Percentiles rank a stretch among this genome's conserved stretches.
Evolutionary conservation across 2,113 vertebrate genomes (phyloP).

Genomic region (Callopanchax toddi): DNA sequence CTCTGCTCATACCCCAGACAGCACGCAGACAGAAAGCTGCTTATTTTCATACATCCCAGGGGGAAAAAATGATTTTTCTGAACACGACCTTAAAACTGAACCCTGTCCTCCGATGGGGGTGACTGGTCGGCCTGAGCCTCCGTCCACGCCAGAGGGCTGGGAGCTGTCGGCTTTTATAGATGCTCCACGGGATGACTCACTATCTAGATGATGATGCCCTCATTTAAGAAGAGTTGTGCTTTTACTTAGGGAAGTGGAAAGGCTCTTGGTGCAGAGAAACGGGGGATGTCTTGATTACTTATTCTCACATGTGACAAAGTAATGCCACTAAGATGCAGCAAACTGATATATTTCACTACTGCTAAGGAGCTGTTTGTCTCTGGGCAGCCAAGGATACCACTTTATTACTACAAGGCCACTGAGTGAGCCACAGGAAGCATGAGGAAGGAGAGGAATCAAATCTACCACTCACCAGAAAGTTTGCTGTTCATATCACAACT

Average conservation of each 20-base stretch:
- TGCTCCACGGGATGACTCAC: slow-evolving; percentile 61
- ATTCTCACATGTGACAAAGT: slow-evolving; percentile 47
- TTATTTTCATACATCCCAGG: slow-evolving; percentile 61
- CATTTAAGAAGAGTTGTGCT: slow-evolving; percentile 71
- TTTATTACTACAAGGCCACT: slow-evolving; percentile 75
- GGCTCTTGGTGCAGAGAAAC: slow-evolving; percentile 64
- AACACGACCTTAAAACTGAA: slow-evolving; percentile 58
- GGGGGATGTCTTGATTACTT: slow-evolving; percentile 62
- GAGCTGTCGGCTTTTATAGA: slow-evolving; percentile 64
- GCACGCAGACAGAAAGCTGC: slow-evolving; percentile 78
- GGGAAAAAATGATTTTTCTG: slow-evolving; percentile 57
- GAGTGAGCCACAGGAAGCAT: background rate
- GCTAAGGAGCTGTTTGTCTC: slow-evolving; percentile 59
- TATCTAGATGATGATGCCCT: slow-evolving; percentile 59
- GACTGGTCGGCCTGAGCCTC: slow-evolving; percentile 21
- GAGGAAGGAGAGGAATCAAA: slow-evolving; percentile 2
- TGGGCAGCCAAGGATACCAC: slow-evolving; percentile 55
- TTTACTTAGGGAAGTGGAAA: slow-evolving; percentile 61
- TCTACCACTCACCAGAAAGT: too few species aligned
- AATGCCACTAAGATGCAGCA: too few species aligned
- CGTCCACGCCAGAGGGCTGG: background rate
- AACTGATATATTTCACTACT: slow-evolving; percentile 64
- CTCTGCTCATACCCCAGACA: slow-evolving; percentile 74
- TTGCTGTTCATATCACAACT: too few species aligned
- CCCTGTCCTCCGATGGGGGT: slow-evolving; percentile 25